Evolutionary conservation across 2,888 invertebrate genomes (phyloP), one percentile per base, ranked within the genome.

Genomic region (Sarcophaga variegata): DNA sequence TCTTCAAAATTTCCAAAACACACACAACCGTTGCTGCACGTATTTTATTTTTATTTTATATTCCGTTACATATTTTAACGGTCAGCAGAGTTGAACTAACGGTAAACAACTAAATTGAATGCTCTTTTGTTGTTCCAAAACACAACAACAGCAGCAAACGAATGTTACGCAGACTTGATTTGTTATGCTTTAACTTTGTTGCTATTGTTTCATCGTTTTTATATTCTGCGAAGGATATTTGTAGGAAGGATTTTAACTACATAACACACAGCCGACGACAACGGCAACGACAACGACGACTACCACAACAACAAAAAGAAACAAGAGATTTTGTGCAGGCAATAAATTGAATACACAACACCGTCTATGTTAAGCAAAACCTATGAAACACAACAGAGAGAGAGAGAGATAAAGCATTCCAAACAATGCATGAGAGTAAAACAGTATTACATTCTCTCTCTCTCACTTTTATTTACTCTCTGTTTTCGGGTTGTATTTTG

Each of bases 91-190:
- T 88, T 90, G 88, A 88, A 89, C 89, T 90, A 90, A 90, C 90
- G 89, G 89, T 89, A 90, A 90, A 90, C 90, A 90, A 90, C 90
- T 90, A 88, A 90, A 84, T 72, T 63, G 81, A 84, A 75, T 87
- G 84, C 83, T 83, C 81, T 83, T 83, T 83, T 86, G 81, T 87
- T 79, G 71, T 82, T 84, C 81, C 17, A 4, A 54, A 54, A 54
- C 4, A 54, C 12, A 54, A 66, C 47, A 76, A 54, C 76, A 27
- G 54, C 45, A 2, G 49, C 45, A 49, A 45, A 85, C 75, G 47
- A 85, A 71, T 79, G 84, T 84, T 87, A 84, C 79, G 86, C 88
- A 87, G 86, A 54, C 54, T 12, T 54, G 54, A 80, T 83, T 78
- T 83, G 62, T 64, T 81, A 60, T 75, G 60, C 25, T 64, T 74